Evolutionary conservation across 2,113 vertebrate species (phyloP).

Genomic region (Nerophis lumbriciformis): DNA sequence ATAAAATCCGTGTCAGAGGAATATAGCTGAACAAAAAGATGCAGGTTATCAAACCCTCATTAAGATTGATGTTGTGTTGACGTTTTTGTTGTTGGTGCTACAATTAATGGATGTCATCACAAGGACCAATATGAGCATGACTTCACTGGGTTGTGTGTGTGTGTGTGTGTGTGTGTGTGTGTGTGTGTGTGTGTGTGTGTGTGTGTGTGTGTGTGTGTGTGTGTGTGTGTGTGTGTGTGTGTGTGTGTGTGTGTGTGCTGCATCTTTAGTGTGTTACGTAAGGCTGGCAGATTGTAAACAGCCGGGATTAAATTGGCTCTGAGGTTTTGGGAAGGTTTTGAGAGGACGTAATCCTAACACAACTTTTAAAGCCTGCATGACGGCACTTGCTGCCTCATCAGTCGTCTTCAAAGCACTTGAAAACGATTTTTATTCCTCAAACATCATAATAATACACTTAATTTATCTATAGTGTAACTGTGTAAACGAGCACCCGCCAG

Average conservation of each 20-base stretch:
- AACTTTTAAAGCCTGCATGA: conserved; percentile 10
- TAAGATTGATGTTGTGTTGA: too few relatives aligned
- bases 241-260: too few relatives aligned
- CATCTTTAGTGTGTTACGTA: conserved; percentile 20
- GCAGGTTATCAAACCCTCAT: not conserved
- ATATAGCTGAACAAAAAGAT: not conserved
- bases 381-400: not conserved
- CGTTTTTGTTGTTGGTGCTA: too few relatives aligned
- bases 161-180: not conserved
- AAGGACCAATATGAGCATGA: not conserved
- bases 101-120: not conserved
- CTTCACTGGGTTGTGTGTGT: not conserved
- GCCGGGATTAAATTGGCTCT: conserved; percentile 34
- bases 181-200: not conserved
- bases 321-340: conserved; percentile 5
- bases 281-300: conserved; percentile 14
- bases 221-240: too few relatives aligned
- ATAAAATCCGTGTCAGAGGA: not conserved
- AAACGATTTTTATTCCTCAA: not conserved
- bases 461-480: too few relatives aligned
- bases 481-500: too few relatives aligned
- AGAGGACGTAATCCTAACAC: conserved; percentile 22
- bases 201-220: not conserved
- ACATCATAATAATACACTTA: not conserved
- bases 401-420: not conserved